These are phyloP conservation scores for Podarcis muralis DNA, from an alignment of 2,113 vertebrate species.

Conservation along the genomic window DNA sequence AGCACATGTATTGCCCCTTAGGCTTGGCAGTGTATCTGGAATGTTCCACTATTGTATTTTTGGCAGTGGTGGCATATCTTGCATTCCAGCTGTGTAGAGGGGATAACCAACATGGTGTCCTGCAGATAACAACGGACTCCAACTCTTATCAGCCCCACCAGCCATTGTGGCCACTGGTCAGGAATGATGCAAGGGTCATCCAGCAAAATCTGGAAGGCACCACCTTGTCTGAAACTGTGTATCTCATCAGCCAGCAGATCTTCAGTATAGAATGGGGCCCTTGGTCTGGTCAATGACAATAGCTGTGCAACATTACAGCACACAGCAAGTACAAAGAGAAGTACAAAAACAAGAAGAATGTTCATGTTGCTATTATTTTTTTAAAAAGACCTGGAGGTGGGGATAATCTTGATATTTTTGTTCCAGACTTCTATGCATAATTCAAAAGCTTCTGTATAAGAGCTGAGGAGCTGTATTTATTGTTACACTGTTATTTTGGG, in stretches of 20 bases:
- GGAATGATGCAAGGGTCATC: too few species aligned
- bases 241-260: not conserved
- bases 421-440: not conserved
- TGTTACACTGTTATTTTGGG: not conserved
- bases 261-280: not conserved
- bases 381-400: not conserved
- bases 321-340: not conserved
- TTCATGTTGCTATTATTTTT: not conserved
- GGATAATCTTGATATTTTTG: not conserved
- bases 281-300: not conserved
- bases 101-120: not conserved
- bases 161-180: too few species aligned
- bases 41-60: not conserved
- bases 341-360: not conserved
- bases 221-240: too few species aligned
- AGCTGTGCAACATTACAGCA: not conserved
- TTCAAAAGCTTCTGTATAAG: not conserved
- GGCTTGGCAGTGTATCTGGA: not conserved
- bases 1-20: not conserved
- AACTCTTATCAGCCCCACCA: too few species aligned
- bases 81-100: not conserved
- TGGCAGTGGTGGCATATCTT: not conserved
- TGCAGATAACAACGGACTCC: too few species aligned
- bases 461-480: not conserved
- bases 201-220: too few species aligned